Conservation (phyloP, 64 coral and sea anemone genomes). For the Hydrozoanthus tunicans region DNA sequence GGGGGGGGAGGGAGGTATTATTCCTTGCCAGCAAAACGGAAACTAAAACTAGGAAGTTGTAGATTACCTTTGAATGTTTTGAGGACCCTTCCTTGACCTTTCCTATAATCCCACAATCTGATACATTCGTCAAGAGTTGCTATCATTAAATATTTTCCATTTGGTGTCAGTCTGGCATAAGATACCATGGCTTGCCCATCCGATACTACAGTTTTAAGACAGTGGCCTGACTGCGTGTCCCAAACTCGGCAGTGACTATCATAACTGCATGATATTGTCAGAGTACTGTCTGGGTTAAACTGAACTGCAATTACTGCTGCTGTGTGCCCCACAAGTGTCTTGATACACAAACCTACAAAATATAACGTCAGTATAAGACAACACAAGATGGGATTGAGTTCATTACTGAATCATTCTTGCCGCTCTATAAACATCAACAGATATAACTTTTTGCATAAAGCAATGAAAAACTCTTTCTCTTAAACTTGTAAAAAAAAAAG, state of each 20-base stretch:
- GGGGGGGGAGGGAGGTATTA: too few relatives aligned
- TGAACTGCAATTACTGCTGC: constrained; percentile 63
- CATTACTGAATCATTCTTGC: too few relatives aligned
- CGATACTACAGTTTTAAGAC: constrained; percentile 52
- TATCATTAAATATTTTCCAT: constrained; percentile 74
- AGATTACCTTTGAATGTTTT: constrained; percentile 65
- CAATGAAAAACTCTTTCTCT: too few relatives aligned
- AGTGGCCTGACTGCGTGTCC: constrained; percentile 66
- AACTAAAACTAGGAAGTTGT: background rate
- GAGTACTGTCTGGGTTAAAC: constrained; percentile 61
- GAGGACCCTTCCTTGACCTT: constrained; percentile 56
- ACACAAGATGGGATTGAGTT: too few relatives aligned
- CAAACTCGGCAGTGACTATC: constrained; percentile 66
- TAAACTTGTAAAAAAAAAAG: too few relatives aligned
- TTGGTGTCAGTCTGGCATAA: constrained; percentile 68
- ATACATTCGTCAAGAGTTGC: constrained; percentile 70
- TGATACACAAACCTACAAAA: constrained; percentile 61
- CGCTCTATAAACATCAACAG: too few relatives aligned
- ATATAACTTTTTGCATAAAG: too few relatives aligned
- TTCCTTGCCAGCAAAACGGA: too few relatives aligned
- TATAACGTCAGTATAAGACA: background rate
- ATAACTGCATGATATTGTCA: constrained; percentile 64
- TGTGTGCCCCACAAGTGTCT: constrained; percentile 67
- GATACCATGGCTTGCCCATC: constrained; percentile 36
- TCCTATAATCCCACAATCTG: constrained; percentile 75